A percentile compares a stretch with the other conserved stretches of the same genome.
phyloP scores from a whole-genome alignment of 1,140 invertebrate genomes.

The Stegodyphus dumicola region DNA sequence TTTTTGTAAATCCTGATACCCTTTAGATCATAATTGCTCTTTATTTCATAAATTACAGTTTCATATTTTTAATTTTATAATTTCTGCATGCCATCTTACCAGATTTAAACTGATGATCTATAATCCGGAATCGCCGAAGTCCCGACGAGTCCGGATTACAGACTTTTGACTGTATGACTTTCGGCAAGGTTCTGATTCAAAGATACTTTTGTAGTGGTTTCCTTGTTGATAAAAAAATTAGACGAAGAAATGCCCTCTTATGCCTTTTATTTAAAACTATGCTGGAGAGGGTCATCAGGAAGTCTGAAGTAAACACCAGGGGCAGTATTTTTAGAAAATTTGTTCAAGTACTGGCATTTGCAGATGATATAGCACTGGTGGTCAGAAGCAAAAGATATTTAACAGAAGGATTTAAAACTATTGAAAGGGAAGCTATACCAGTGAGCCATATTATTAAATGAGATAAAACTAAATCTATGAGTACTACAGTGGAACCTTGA shows the following conservation, averaged over 20 bases:
- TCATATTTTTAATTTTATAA: no score
- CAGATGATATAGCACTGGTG: background rate
- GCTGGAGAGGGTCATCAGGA: background rate
- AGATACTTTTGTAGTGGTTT: background rate
- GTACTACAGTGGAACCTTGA: no score
- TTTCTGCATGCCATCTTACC: no score
- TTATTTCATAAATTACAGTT: no score
- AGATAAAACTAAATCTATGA: background rate
- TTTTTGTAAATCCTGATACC: no score
- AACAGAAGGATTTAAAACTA: background rate
- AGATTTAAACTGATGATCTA: no score
- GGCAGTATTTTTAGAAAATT: background rate
- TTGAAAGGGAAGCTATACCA: background rate
- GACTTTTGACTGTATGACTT: no score
- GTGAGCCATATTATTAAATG: background rate
- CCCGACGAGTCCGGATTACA: no score
- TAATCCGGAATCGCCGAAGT: no score
- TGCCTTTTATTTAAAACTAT: slow-evolving; percentile 6
- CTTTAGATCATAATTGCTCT: no score
- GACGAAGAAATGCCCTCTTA: background rate
- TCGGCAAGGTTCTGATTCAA: background rate
- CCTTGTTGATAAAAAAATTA: background rate
- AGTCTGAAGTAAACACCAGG: background rate
- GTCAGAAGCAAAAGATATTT: background rate
- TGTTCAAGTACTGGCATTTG: slow-evolving; percentile 1